Conservation (phyloP, 2,797 vertebrate genomes). For the Labeo calbasu region DNA sequence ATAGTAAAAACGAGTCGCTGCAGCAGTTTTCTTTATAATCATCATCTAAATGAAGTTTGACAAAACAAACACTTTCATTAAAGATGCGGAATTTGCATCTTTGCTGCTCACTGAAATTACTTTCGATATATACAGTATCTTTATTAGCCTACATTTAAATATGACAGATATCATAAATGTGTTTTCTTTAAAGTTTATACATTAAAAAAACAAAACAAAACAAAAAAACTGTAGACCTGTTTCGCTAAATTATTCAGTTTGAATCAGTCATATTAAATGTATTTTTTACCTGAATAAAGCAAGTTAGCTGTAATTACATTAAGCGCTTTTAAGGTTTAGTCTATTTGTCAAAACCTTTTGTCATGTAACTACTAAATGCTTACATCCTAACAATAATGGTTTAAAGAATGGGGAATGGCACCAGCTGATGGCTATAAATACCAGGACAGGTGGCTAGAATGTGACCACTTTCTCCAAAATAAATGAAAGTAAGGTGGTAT, state of each 20-base stretch:
- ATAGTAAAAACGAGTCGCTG: no score
- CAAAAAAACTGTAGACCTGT: no score
- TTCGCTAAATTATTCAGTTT: not conserved
- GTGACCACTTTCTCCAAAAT: constrained; percentile 6
- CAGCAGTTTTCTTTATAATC: not conserved
- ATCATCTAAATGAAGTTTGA: not conserved
- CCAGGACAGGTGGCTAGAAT: constrained; percentile 13
- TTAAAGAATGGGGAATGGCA: constrained; percentile 1
- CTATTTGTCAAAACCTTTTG: not conserved
- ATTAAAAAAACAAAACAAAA: no score
- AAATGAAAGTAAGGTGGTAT: not conserved
- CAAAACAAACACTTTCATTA: not conserved
- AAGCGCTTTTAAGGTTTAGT: not conserved
- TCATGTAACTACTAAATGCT: constrained; percentile 1
- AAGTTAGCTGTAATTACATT: not conserved
- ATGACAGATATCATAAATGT: not conserved
- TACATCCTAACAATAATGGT: constrained; percentile 14
- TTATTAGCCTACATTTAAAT: not conserved
- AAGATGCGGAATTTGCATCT: not conserved
- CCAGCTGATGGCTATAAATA: constrained; percentile 30
- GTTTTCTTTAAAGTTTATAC: no score
- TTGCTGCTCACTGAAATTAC: not conserved
- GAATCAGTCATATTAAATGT: not conserved
- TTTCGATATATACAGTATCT: not conserved
- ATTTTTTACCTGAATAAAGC: not conserved